phyloP scores from a whole-genome alignment of 2,113 vertebrate species.

The Tursiops truncatus region DNA sequence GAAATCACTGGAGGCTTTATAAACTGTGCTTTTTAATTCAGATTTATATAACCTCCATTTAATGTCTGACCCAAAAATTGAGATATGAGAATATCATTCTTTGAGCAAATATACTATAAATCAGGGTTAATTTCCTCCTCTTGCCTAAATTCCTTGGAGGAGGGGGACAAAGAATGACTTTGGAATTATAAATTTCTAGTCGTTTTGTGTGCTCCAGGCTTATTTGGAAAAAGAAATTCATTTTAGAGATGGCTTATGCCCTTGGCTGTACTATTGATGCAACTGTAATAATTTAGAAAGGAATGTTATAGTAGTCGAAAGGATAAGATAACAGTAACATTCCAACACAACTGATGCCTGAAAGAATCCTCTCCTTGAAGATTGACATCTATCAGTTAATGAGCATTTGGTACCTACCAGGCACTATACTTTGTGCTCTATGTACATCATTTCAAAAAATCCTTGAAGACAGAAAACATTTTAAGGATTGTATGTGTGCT shows the following conservation, averaged over 20 bases:
- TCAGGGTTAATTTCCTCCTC: background rate
- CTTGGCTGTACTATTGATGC: background rate
- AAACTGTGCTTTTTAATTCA: conserved; percentile 58
- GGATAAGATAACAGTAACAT: background rate
- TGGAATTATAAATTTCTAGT: background rate
- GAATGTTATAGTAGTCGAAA: background rate
- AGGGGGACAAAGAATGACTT: background rate
- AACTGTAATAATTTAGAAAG: background rate
- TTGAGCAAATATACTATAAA: conserved; percentile 29
- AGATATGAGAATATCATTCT: background rate
- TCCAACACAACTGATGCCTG: background rate
- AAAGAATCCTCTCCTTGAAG: background rate
- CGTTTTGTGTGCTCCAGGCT: background rate
- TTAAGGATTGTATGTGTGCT: background rate
- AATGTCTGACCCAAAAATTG: conserved; percentile 25
- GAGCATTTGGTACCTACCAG: background rate
- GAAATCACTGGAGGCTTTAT: conserved; percentile 36
- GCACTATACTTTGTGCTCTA: background rate
- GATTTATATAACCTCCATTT: background rate
- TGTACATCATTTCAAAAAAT: background rate
- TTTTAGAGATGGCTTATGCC: background rate
- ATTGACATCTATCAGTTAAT: background rate
- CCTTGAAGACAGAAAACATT: background rate
- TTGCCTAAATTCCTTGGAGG: background rate
- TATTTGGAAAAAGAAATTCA: background rate